Conservation (phyloP, 2,113 vertebrate genomes). For the Apaloderma vittatum region DNA sequence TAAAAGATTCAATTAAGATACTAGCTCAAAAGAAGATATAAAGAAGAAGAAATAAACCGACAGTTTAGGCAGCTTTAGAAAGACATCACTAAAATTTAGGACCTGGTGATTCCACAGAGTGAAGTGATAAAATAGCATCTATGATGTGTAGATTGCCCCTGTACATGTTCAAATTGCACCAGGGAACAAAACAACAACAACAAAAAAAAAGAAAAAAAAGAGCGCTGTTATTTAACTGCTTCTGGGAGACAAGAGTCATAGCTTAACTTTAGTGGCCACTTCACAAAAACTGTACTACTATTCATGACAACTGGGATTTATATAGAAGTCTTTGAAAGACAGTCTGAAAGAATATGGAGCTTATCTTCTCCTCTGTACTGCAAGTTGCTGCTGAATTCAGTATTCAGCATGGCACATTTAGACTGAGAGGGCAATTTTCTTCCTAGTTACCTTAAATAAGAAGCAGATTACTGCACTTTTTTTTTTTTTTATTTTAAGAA, state of each 20-base stretch:
- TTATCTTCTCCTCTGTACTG: neutral
- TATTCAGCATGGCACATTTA: neutral
- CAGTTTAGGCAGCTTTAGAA: neutral
- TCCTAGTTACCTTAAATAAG: neutral
- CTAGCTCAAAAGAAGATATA: neutral
- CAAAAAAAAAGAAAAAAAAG: no score
- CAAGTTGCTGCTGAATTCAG: neutral
- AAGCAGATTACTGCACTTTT: neutral
- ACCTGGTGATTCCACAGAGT: neutral
- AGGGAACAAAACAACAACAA: neutral
- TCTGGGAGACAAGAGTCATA: neutral
- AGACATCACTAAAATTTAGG: neutral
- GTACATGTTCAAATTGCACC: neutral
- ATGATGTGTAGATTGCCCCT: neutral
- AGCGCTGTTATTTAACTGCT: neutral
- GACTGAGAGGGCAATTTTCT: neutral
- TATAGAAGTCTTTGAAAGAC: neutral
- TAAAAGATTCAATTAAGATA: slow-evolving; percentile 25
- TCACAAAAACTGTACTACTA: neutral
- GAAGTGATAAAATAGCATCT: neutral
- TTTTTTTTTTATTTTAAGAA: neutral
- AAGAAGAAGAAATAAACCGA: fast-evolving
- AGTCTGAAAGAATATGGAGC: neutral
- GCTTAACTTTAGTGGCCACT: neutral
- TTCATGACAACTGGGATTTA: neutral